A percentile compares a stretch with the other conserved stretches of the same genome.
Evolutionary conservation across 1,140 invertebrate species (phyloP).

Genomic region (Asobara japonica): DNA sequence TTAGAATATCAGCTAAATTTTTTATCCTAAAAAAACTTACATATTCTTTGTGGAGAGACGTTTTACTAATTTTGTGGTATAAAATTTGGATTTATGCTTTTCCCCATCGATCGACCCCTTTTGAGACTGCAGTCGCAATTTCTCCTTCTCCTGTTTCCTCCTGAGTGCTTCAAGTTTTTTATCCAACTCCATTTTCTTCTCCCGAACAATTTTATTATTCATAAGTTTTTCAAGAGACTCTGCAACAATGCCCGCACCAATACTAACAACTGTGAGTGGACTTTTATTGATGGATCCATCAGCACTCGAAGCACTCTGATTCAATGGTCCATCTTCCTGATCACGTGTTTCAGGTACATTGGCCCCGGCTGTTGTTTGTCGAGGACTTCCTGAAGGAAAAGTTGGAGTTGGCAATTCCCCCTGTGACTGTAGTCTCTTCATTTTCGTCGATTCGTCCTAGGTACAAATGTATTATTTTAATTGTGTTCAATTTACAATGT

Average conservation of each 20-base stretch:
- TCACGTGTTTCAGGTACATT: slow-evolving; percentile 56
- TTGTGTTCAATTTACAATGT: background rate
- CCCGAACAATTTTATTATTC: slow-evolving; percentile 82
- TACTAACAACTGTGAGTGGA: slow-evolving; percentile 52
- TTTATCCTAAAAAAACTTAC: slow-evolving; percentile 67
- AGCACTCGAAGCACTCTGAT: slow-evolving; percentile 34
- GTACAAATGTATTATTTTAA: slow-evolving; percentile 20
- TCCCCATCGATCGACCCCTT: slow-evolving; percentile 70
- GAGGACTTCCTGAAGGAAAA: slow-evolving; percentile 48
- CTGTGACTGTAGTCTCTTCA: slow-evolving; percentile 57
- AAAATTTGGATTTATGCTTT: slow-evolving; percentile 76
- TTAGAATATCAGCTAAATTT: background rate
- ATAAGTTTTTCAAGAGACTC: slow-evolving; percentile 84
- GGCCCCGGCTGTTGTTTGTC: slow-evolving; percentile 55
- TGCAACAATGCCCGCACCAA: slow-evolving; percentile 72
- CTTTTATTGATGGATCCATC: slow-evolving; percentile 58
- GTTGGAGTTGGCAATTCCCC: slow-evolving; percentile 48
- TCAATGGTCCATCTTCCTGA: slow-evolving; percentile 49
- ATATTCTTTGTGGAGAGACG: slow-evolving; percentile 84
- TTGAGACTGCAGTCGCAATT: slow-evolving; percentile 69
- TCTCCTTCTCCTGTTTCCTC: slow-evolving; percentile 62
- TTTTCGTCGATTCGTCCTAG: slow-evolving; percentile 54
- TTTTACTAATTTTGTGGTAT: slow-evolving; percentile 79
- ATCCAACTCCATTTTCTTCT: slow-evolving; percentile 84
- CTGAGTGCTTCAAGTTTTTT: slow-evolving; percentile 75